Evolutionary conservation across 2,113 vertebrate species (phyloP), one percentile per base, ranked within the genome.

Genomic region (Gavia stellata): DNA sequence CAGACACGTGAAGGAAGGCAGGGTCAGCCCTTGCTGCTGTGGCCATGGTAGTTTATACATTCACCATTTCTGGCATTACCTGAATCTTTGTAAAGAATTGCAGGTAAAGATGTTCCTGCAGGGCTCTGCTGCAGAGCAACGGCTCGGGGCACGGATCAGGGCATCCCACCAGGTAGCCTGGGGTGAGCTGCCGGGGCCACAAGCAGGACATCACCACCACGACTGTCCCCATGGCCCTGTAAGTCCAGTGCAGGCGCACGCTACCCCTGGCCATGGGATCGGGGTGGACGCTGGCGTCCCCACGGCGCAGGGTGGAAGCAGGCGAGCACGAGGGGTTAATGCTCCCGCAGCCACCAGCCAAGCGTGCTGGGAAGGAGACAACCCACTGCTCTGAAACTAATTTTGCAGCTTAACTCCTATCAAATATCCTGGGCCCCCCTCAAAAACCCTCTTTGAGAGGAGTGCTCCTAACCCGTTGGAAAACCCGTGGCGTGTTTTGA

Each of bases 371-470:
- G 98, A 98, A 98, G 97, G 97, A 98, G 98, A 98, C 98, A 98
- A 95, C 97, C 96, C 92, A 74, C 98, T 98, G 98, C 97, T 98
- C 98, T 98, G 98, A 98, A 98, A 98, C 98, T 97, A 98, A 98
- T 98, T 98, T 98, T 98, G 98, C 98, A 98, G 98, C 97, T 97
- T 97, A 97, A 96, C 97, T 98, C 97, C 98, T 98, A 98, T 98
- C 98, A 97, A 98, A 98, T 98, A 97, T 98, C 98, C 95, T 91
- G 97, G 97, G 96, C 92, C 97, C 96, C 98, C 96, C 96, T 97
- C 91, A 95, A 98, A 98, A 98, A 96, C 97, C 97, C 97, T 98
- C 98, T 98, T 98, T 98, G 98, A 98, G 98, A 98, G 98, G 98
- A 98, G 98, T 94, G 95, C 98, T 98, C 97, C 97, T 77, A 97